Evolutionary conservation across 2,797 vertebrate species (phyloP), one percentile per base, ranked within the genome.

Genomic region (Takifugu rubripes): DNA sequence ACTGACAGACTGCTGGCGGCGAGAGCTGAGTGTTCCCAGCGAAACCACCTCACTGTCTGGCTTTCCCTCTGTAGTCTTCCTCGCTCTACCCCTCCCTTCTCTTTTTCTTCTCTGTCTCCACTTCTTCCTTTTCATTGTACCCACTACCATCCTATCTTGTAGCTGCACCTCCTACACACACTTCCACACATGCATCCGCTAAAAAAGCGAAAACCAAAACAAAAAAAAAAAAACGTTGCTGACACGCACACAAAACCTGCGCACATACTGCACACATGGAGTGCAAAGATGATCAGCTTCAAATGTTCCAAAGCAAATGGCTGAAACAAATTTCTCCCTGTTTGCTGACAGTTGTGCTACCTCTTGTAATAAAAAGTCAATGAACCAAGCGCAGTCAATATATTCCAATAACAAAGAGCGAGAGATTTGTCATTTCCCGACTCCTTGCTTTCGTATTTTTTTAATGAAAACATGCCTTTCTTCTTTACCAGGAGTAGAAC

Each of bases 321-420:
- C 87, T 88, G 86, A 90, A 86, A 87, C 86, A 90, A 89, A 90
- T 81, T 78, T 89, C 80, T 87, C 70, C 68, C 59, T 84, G 87
- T 91, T 89, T 90, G 87, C 90, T 90, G 91, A 88, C 82, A 87
- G 84, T 90, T 85, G 79, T 90, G 89, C 89, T 88, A 93, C 89
- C 91, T 92, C 85, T 86, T 92, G 91, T 94, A 94, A 96, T 93
- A 93, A 94, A 95, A 94, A 95, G 90, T 94, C 92, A 95, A 90
- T 83, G 91, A 93, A 93, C 89, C 94, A 92, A 89, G 82, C 76
- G 87, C 91, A 89, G 90, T 91, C 90, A 88, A 89, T 93, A 89
- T 87, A 93, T 88, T 90, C 85, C 89, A 88, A 88, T 89, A 90
- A 89, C 83, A 90, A 89, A 92, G 84, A 87, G 66, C 52, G 68